Conservation (phyloP, 2,113 vertebrate genomes). For the Podarcis muralis region DNA sequence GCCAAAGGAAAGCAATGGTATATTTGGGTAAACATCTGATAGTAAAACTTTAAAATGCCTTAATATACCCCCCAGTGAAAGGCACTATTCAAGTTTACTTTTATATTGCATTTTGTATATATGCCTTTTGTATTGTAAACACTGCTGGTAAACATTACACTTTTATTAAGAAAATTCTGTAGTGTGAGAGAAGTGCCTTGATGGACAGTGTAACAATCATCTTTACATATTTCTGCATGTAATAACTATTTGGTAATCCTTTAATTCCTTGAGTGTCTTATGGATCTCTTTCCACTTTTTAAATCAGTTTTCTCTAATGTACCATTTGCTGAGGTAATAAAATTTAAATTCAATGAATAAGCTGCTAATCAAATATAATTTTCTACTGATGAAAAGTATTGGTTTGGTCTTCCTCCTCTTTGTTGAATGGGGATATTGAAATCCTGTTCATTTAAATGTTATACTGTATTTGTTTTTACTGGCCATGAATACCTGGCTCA, state of each 20-base stretch:
- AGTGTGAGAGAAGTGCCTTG: constrained; percentile 49
- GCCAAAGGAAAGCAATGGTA: constrained; percentile 62
- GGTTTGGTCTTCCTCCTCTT: constrained; percentile 28
- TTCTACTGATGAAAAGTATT: constrained; percentile 16
- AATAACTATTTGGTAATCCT: constrained; percentile 41
- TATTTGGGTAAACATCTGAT: constrained; percentile 58
- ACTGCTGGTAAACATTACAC: constrained; percentile 48
- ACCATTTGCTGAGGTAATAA: constrained; percentile 63
- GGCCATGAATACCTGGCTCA: neutral
- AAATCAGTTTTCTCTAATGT: constrained; percentile 60
- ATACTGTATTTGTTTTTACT: neutral
- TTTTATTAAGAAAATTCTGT: constrained; percentile 57
- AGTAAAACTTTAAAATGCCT: constrained; percentile 71
- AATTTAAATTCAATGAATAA: constrained; percentile 38
- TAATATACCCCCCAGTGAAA: constrained; percentile 68
- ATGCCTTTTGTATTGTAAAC: constrained; percentile 75
- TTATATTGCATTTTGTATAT: constrained; percentile 75
- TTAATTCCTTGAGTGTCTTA: constrained; percentile 51
- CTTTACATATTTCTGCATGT: constrained; percentile 67
- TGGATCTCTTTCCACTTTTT: constrained; percentile 62
- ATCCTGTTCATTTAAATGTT: neutral
- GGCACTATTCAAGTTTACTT: constrained; percentile 76
- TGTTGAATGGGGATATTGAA: constrained; percentile 31
- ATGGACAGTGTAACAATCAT: constrained; percentile 51
- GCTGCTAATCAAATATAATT: constrained; percentile 33